A percentile compares a stretch with the other conserved stretches of the same genome.
These are phyloP conservation scores for Sakesphorus luctuosus DNA, from an alignment of 2,113 vertebrate genomes.

Conservation along the genomic window DNA sequence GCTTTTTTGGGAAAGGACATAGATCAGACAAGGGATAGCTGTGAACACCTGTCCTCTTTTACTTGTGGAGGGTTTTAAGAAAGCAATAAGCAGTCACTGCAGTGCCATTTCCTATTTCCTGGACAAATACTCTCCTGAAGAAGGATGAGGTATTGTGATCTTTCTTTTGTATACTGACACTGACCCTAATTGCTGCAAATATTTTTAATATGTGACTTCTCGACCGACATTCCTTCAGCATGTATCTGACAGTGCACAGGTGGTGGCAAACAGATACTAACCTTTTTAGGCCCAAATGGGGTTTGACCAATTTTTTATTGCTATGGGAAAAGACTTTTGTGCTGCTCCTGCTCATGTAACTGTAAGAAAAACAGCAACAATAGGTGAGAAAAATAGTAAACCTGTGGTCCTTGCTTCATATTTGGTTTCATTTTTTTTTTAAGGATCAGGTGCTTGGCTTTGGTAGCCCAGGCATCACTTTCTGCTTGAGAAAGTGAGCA, in stretches of 20 bases:
- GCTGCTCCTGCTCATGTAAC: neutral
- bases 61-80: neutral
- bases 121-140: neutral
- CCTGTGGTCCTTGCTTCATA: neutral
- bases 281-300: neutral
- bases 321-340: neutral
- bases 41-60: neutral
- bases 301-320: neutral
- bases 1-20: neutral
- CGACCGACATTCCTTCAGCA: neutral
- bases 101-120: neutral
- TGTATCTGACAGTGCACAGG: neutral
- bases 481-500: neutral
- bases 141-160: neutral
- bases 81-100: neutral
- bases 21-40: neutral
- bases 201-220: neutral
- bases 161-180: neutral
- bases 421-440: neutral
- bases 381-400: neutral
- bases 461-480: neutral
- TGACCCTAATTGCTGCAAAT: neutral
- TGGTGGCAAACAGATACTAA: neutral
- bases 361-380: neutral
- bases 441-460: neutral